Evolutionary conservation across 2,797 vertebrate genomes (phyloP).

Genomic region (Sebastiscus tertius): DNA sequence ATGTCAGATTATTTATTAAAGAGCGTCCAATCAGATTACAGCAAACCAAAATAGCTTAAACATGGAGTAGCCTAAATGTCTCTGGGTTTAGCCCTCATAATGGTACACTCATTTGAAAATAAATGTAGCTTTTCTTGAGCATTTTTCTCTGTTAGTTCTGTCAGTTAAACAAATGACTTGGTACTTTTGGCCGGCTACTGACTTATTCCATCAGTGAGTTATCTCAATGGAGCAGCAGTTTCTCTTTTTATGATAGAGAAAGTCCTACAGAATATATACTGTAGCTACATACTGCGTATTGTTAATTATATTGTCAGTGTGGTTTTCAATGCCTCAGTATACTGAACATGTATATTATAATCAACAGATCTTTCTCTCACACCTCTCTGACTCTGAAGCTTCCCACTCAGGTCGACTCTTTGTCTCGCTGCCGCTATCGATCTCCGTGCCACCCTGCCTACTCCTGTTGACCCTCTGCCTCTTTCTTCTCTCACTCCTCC

Average conservation of each 20-base stretch:
- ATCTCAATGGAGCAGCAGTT: not conserved
- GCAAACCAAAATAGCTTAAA: not conserved
- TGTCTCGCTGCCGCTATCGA: constrained; percentile 61
- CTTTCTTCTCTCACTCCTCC: constrained; percentile 61
- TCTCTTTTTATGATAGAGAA: too few species aligned
- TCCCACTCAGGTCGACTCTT: constrained; percentile 64
- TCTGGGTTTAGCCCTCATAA: not conserved
- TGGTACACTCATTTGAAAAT: not conserved
- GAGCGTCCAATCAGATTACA: too few species aligned
- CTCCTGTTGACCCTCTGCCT: constrained; percentile 59
- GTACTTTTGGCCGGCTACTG: not conserved
- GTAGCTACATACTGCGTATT: not conserved
- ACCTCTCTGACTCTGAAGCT: constrained; percentile 38
- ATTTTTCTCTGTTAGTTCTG: too few species aligned
- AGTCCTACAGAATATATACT: not conserved
- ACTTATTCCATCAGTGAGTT: not conserved
- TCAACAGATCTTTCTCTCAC: constrained; percentile 22
- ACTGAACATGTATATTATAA: not conserved
- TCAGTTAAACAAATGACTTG: too few species aligned
- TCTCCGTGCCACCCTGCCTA: constrained; percentile 47
- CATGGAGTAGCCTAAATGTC: not conserved
- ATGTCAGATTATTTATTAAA: too few species aligned
- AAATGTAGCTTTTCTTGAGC: not conserved
- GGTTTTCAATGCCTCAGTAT: not conserved
- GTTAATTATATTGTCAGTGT: not conserved